These are phyloP conservation scores for Hippopotamyrus pictus DNA, from an alignment of 2,797 vertebrate genomes.

Conservation along the genomic window DNA sequence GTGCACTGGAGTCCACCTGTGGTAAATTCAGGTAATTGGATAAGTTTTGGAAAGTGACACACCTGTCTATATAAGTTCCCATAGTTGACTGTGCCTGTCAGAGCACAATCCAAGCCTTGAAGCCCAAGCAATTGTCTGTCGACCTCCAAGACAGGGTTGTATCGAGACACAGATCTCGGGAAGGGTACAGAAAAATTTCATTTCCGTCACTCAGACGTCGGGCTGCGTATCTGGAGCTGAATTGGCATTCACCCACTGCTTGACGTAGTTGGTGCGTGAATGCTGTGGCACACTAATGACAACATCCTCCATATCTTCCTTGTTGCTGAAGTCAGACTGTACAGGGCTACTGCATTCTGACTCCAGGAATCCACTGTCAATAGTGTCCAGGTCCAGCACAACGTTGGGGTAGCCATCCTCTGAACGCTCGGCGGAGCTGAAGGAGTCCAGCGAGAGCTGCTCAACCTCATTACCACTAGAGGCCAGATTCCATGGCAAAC, in stretches of 20 bases:
- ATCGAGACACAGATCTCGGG: not conserved
- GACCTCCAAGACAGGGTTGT: not conserved
- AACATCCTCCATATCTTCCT: constrained; percentile 33
- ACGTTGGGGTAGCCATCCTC: constrained; percentile 72
- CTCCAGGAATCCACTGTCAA: constrained; percentile 79
- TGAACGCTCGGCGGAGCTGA: constrained; percentile 52
- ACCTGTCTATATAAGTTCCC: not conserved
- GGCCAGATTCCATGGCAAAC: constrained; percentile 48
- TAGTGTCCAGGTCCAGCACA: constrained; percentile 81
- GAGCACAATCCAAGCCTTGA: not conserved
- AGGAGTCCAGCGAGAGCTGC: constrained; percentile 59
- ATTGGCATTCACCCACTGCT: constrained; percentile 61
- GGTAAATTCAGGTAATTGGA: not conserved
- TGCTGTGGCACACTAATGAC: constrained; percentile 39
- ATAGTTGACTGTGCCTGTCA: not conserved
- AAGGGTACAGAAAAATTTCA: constrained; percentile 13
- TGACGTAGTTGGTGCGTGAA: constrained; percentile 61
- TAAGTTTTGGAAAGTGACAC: not conserved
- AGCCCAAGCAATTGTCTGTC: not conserved
- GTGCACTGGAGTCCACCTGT: too few relatives aligned
- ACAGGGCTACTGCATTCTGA: constrained; percentile 67
- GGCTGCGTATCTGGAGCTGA: constrained; percentile 29
- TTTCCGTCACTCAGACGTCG: constrained; percentile 15
- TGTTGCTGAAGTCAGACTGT: constrained; percentile 42
- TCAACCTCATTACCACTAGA: constrained; percentile 55